Percentiles rank a stretch among this genome's conserved stretches.
Conservation (phyloP, 1,140 invertebrate species). For the Drosophila repleta region DNA sequence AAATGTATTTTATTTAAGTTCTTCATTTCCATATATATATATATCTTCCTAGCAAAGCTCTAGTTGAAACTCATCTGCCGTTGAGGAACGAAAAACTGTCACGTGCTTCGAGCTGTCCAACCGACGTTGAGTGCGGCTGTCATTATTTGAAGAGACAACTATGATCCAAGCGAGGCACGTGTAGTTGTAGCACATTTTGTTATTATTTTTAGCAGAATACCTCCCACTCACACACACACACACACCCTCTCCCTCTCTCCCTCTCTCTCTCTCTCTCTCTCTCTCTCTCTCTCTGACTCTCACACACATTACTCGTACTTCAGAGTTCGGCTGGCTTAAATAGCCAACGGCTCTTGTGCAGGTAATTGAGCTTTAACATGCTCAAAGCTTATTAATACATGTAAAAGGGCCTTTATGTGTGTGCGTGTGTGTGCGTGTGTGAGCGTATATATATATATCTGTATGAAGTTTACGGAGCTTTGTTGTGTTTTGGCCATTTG, state of each 20-base stretch:
- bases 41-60: too few species aligned
- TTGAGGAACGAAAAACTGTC: neutral
- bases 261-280: neutral
- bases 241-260: neutral
- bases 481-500: slow-evolving; percentile 53
- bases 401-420: slow-evolving; percentile 33
- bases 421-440: slow-evolving; percentile 12
- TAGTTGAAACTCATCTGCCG: too few species aligned
- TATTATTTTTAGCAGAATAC: slow-evolving; percentile 24
- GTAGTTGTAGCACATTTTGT: slow-evolving; percentile 29
- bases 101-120: slow-evolving; percentile 3
- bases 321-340: slow-evolving; percentile 33
- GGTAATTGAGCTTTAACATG: slow-evolving; percentile 66
- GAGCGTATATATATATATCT: slow-evolving; percentile 16
- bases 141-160: neutral
- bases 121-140: slow-evolving; percentile 7
- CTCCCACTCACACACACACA: slow-evolving; percentile 5
- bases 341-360: slow-evolving; percentile 50
- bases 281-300: neutral
- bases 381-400: slow-evolving; percentile 68
- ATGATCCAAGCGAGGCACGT: slow-evolving; percentile 10
- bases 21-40: too few species aligned
- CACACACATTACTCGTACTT: slow-evolving; percentile 10
- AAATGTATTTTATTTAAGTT: too few species aligned
- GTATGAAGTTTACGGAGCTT: slow-evolving; percentile 35